Evolutionary conservation across 2,113 vertebrate genomes (phyloP).

Genomic region (Orycteropus afer): DNA sequence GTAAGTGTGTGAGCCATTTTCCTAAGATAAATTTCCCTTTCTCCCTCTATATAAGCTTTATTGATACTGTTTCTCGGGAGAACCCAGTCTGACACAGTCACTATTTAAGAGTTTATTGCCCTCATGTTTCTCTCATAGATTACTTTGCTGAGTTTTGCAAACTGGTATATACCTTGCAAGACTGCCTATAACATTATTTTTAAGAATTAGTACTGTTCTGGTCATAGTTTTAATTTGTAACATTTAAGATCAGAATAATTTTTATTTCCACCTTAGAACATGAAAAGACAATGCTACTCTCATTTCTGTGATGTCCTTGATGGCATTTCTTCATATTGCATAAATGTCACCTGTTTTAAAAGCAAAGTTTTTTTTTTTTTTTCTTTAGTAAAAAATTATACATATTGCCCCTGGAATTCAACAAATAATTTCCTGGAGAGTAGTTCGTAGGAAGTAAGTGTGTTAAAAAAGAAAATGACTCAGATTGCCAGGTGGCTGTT

Average conservation of each 20-base stretch:
- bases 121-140: neutral
- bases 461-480: constrained; percentile 33
- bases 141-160: neutral
- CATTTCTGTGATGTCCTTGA: neutral
- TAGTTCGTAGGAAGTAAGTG: constrained; percentile 38
- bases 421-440: neutral
- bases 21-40: no score
- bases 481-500: neutral
- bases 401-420: neutral
- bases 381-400: no score
- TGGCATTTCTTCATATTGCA: neutral
- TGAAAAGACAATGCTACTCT: neutral
- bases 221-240: neutral
- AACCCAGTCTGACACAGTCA: no score
- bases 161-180: neutral
- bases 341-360: neutral
- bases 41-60: no score
- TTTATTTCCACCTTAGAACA: neutral
- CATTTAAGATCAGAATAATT: neutral
- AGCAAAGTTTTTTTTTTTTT: no score
- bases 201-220: neutral
- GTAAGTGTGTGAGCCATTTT: no score
- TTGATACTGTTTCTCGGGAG: no score
- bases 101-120: no score
- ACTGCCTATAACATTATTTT: neutral